phyloP scores from a whole-genome alignment of 2,113 vertebrate genomes.

The Amphiprion ocellaris region DNA sequence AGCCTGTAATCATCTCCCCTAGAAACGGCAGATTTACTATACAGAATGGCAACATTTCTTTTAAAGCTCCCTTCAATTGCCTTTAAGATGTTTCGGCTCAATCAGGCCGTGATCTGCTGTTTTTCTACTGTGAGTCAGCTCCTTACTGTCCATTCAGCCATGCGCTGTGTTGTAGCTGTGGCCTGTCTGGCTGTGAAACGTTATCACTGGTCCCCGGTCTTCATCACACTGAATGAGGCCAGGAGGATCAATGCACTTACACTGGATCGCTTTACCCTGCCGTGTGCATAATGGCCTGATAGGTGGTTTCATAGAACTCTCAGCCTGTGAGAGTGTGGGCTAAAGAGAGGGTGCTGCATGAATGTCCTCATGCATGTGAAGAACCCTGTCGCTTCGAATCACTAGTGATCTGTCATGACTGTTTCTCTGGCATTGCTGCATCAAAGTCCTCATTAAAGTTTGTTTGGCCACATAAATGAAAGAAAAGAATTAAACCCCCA shows the following conservation, averaged over 20 bases:
- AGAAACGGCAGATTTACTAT: constrained; percentile 41
- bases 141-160: constrained; percentile 29
- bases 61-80: constrained; percentile 39
- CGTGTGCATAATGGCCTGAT: constrained; percentile 60
- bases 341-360: neutral
- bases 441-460: constrained; percentile 35
- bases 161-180: constrained; percentile 25
- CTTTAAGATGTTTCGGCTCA: constrained; percentile 31
- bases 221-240: constrained; percentile 63
- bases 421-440: neutral
- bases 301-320: constrained; percentile 49
- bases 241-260: constrained; percentile 68
- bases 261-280: constrained; percentile 69
- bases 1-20: constrained; percentile 59
- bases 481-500: constrained; percentile 28
- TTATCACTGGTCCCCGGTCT: constrained; percentile 63
- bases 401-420: constrained; percentile 24
- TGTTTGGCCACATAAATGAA: constrained; percentile 48
- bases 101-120: constrained; percentile 40
- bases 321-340: constrained; percentile 7
- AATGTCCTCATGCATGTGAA: constrained; percentile 18
- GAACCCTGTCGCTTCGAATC: constrained; percentile 22
- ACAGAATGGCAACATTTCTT: constrained; percentile 29
- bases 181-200: constrained; percentile 57
- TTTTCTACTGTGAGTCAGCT: constrained; percentile 29